phyloP scores from a whole-genome alignment of 2,888 invertebrate genomes.

The Hermaeophaga mercurialis region DNA sequence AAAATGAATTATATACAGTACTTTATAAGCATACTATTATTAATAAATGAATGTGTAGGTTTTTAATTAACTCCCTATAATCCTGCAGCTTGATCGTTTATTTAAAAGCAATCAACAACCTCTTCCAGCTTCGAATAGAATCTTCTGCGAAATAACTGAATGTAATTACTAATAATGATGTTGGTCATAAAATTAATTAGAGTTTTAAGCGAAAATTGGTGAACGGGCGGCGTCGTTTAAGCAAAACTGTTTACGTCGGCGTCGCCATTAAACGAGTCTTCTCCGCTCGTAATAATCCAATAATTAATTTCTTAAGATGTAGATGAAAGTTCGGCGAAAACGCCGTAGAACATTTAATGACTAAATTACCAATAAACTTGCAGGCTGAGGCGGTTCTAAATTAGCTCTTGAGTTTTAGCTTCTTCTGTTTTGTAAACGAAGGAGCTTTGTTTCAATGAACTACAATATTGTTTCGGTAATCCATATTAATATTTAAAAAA shows the following conservation, averaged over 20 bases:
- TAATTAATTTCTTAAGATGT: conserved; percentile 36
- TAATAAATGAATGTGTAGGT: too few relatives aligned
- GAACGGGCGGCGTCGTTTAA: not conserved
- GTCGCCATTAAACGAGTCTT: conserved; percentile 30
- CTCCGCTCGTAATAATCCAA: conserved; percentile 21
- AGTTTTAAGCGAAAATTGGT: conserved; percentile 12
- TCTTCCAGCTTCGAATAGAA: too few relatives aligned
- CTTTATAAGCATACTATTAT: too few relatives aligned
- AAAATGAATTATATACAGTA: too few relatives aligned
- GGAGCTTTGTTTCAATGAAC: too few relatives aligned
- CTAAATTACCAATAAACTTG: conserved; percentile 8
- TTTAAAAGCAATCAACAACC: too few relatives aligned
- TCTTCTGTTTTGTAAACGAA: not conserved
- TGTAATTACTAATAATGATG: conserved; percentile 21
- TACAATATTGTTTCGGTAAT: too few relatives aligned
- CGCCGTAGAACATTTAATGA: not conserved
- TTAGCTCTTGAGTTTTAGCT: conserved; percentile 2
- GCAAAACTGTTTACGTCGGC: not conserved
- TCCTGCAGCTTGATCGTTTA: too few relatives aligned
- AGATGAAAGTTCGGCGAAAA: not conserved
- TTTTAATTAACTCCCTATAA: too few relatives aligned
- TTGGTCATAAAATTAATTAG: conserved; percentile 27
- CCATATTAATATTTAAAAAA: too few relatives aligned
- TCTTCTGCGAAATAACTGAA: not conserved
- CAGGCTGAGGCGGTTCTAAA: not conserved